phyloP scores from a whole-genome alignment of 2,888 invertebrate species.

The Buathra laborator region DNA sequence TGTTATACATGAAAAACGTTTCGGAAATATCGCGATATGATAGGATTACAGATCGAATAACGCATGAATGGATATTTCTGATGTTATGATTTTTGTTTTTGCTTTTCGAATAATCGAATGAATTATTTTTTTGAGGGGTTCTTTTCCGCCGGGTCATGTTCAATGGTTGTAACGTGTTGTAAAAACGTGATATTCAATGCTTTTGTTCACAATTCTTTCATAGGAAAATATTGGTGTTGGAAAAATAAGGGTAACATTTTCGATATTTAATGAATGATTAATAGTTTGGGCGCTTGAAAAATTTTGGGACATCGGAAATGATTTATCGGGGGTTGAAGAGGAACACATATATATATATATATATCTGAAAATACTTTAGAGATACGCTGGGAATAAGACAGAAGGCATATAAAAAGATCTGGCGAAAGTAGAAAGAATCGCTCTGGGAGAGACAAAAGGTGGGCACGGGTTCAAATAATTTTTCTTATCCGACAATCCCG shows the following conservation, averaged over 20 bases:
- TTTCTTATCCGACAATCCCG: slow-evolving; percentile 56
- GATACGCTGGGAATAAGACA: slow-evolving; percentile 39
- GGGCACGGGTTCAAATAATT: slow-evolving; percentile 65
- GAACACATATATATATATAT: slow-evolving; percentile 12
- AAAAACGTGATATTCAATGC: not conserved
- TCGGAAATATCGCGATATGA: slow-evolving; percentile 9
- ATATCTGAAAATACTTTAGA: slow-evolving; percentile 31
- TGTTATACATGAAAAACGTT: slow-evolving; percentile 36
- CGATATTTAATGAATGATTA: not conserved
- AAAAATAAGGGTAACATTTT: not conserved
- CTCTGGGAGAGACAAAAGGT: slow-evolving; percentile 36
- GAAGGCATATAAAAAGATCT: slow-evolving; percentile 41
- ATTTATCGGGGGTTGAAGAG: slow-evolving; percentile 21
- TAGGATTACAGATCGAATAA: slow-evolving; percentile 19
- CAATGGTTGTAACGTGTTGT: not conserved
- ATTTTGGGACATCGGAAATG: slow-evolving; percentile 29
- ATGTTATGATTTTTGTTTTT: slow-evolving; percentile 39
- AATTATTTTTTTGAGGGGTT: slow-evolving; percentile 10
- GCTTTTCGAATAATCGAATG: slow-evolving; percentile 30
- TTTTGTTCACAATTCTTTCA: not conserved
- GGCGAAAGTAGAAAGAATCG: slow-evolving; percentile 28
- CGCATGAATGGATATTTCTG: slow-evolving; percentile 4
- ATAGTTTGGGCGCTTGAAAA: not conserved
- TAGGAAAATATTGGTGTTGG: not conserved
- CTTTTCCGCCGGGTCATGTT: not conserved